Evolutionary conservation across 2,888 invertebrate species (phyloP), one percentile per base, ranked within the genome.

Genomic region (Celastrina argiolus): DNA sequence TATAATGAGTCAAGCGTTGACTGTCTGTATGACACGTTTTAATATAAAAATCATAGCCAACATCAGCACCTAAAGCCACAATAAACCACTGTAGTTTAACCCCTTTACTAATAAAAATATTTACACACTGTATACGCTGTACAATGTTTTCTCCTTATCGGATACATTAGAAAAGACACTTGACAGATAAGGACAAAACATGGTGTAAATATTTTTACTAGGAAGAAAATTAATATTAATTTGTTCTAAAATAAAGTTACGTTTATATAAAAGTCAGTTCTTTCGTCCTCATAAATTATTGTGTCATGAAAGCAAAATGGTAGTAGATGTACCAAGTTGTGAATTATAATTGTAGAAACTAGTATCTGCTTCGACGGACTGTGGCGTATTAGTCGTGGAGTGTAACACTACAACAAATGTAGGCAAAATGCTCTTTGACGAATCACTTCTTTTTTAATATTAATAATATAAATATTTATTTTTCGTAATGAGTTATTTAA

Each of bases 311-410:
- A 67, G 67, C 64, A 69, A 68, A 67, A 56, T 18, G 63, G 67
- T 66, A 65, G 67, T 69, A 67, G 69, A 67, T 66, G 66, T 68
- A 69, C 70, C 72, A 74, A 70, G 72, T 80, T 80, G 75, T 72
- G 73, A 80, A 81, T 74, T 18, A 22, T 51, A 51, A 51, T 51
- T 51, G 51, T 51, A 51, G 12, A 51, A 51, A 51, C 14, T 51
- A 51, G 51, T 12, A 22, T 22, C 51, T 51, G 51, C 8, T 51
- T 51, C 26, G 22, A 51, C 51, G 22, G 22, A 22, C 51, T 22
- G 26, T 51, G 51, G 22, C 51, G 12, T 14, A 22, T 22, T 51
- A 0, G 22, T 12, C 12, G 8, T 51, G 1, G n/a, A n/a, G 41
- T 41, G 12, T 16, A 26, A 45, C 18, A 18, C 10, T 45, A 18